Base-by-base conservation (phyloP, 2,888 invertebrate genomes). In the Thalpophila matura region DNA sequence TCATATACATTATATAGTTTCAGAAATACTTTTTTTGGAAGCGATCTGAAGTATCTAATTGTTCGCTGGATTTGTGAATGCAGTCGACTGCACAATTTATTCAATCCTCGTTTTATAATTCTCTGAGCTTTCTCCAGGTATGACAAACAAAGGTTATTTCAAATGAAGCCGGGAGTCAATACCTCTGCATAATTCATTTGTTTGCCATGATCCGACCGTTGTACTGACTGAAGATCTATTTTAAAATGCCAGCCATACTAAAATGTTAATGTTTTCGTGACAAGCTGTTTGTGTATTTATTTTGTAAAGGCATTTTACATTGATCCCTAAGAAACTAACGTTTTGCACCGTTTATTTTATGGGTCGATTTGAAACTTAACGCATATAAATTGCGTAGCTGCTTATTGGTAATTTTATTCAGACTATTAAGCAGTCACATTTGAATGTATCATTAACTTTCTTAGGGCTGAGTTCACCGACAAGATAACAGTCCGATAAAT, bases 111-210 rank as follows among this genome's bases (percentile, higher is more conserved):
- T 24, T 43, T 27, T 18, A 37, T 35, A 46, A 47, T 37, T 27
- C 47, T 33, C 31, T 35, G 27, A 37, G 24, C n/a, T 47, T 35
- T 38, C 26, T 49, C 27, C 43, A 49, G 43, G 26, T 38, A 72
- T 50, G 26, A 9, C n/a, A 10, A 27, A 37, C 72, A 37, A 64
- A 20, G 37, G 16, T 66, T 45, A 26, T 43, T 72, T 53, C 51
- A 45, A 73, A 51, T 47, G 26, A 43, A 66, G 67, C 24, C 51
- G 70, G 27, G 72, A 55, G 81, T 75, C 78, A 65, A 80, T 77
- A 75, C 31, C 61, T 50, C 46, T 80, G 57, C 67, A 80, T 77
- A 69, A 79, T 80, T 64, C 64, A 73, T 74, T 42, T 20, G 40
- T 18, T 16, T 2, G 56, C 63, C 59, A 51, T 57, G 63, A 59